Base-by-base conservation (phyloP, 2,797 vertebrate species). In the Jordanella pulchra region DNA sequence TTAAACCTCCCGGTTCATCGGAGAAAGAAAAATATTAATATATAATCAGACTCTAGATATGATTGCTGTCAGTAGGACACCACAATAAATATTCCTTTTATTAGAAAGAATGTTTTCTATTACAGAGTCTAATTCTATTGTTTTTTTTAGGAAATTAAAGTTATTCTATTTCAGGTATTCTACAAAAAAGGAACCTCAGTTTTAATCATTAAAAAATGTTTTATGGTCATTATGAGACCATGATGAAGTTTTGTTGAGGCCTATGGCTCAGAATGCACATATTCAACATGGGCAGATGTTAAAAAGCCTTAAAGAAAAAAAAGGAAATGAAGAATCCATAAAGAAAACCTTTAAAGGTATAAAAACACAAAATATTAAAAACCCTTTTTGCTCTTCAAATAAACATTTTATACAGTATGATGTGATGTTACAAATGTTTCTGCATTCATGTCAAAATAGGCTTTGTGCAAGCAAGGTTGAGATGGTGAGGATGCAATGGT, bases 401-500 rank as follows among this genome's bases (percentile, higher is more conserved):
- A 35, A 35, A 35, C 35, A 35, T 35, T 35, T n/a, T n/a, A n/a
- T n/a, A n/a, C n/a, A 23, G 18, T 35, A 3, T 25, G 32, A 61
- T 39, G 27, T 39, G 35, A 61, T 12, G 23, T 10, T 61, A 23
- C 5, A 42, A 44, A 25, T 7, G 23, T 44, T 63, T 63, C 1
- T 25, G 3, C 9, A 63, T 63, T 25, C n/a, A n/a, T 44, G 35
- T 6, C 35, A 25, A 15, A 42, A 39, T 42, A 15, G 7, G 35
- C 60, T 44, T 15, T 9, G 1, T 44, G 25, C 11, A 42, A 42
- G 35, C 65, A 70, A 72, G 67, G 73, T 54, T 74, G 54, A 7
- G 65, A 84, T 87, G 72, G 66, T 72, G 71, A 83, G 76, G 73
- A 73, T 80, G 50, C 25, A 51, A 80, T 54, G 73, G 78, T 77